phyloP scores from a whole-genome alignment of 2,113 vertebrate genomes.

The Urocynchramus pylzowi region DNA sequence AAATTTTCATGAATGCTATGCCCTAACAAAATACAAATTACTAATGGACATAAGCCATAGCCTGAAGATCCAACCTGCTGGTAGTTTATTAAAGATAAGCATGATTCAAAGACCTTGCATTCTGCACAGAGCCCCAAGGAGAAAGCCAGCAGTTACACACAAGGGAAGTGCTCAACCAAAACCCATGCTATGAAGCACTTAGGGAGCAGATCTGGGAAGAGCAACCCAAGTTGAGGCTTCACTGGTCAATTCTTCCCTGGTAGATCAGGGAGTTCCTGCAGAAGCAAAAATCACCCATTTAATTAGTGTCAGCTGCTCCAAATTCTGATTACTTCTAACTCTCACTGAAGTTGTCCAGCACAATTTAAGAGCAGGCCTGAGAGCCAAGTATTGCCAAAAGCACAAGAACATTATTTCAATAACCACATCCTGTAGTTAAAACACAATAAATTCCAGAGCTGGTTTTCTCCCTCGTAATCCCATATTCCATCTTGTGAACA shows the following conservation, averaged over 20 bases:
- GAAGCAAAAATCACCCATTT: not conserved
- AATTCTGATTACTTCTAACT: not conserved
- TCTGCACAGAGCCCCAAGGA: not conserved
- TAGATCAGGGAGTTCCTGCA: not conserved
- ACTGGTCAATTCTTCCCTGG: not conserved
- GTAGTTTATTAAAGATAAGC: not conserved
- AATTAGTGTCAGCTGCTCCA: not conserved
- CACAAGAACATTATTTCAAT: not conserved
- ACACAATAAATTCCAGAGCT: constrained; percentile 12
- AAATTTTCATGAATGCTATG: not conserved
- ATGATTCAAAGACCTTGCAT: not conserved
- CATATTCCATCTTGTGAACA: not conserved
- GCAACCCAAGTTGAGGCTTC: not conserved
- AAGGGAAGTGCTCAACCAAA: not conserved
- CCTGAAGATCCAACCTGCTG: not conserved
- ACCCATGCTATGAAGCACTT: not conserved
- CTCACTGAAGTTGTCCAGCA: not conserved
- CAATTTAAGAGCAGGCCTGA: not conserved
- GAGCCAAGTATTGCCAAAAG: not conserved
- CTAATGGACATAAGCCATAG: not conserved
- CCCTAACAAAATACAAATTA: not conserved
- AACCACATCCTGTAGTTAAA: constrained; percentile 34
- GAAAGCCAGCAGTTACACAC: not conserved
- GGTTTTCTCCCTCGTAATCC: not conserved
- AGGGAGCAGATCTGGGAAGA: not conserved